phyloP scores from a whole-genome alignment of 1,140 invertebrate species.

The Leguminivora glycinivorella region DNA sequence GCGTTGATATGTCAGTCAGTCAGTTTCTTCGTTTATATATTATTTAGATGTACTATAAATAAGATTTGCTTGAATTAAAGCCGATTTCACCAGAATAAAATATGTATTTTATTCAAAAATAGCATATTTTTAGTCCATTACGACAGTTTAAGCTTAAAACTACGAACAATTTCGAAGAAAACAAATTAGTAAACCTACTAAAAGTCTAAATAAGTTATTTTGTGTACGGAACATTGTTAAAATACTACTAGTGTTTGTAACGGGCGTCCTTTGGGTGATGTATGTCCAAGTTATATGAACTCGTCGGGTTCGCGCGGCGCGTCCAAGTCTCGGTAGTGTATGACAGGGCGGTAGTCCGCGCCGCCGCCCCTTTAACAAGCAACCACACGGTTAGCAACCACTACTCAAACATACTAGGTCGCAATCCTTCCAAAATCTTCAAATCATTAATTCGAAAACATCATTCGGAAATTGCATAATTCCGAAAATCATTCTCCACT shows the following conservation, averaged over 20 bases:
- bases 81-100: constrained; percentile 10
- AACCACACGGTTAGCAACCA: constrained; percentile 45
- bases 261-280: constrained; percentile 39
- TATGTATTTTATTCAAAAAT: constrained; percentile 26
- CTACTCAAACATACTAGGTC: not conserved
- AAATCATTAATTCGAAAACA: not conserved
- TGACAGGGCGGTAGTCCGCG: constrained; percentile 89
- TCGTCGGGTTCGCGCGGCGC: constrained; percentile 92
- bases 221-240: constrained; percentile 6
- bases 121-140: constrained; percentile 10
- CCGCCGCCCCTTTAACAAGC: constrained; percentile 83
- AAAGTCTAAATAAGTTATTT: not conserved
- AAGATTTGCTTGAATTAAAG: constrained; percentile 16
- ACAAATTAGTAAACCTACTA: constrained; percentile 12
- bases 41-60: too few relatives aligned
- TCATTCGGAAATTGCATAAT: not conserved
- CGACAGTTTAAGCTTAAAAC: constrained; percentile 15
- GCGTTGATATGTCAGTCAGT: too few relatives aligned
- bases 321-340: constrained; percentile 95
- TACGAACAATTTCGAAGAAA: constrained; percentile 6
- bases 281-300: constrained; percentile 81
- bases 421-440: not conserved
- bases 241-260: constrained; percentile 13
- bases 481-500: not conserved
- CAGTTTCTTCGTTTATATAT: too few relatives aligned